Base-by-base conservation (phyloP, 2,888 invertebrate genomes). In the Tetranychus piercei region DNA sequence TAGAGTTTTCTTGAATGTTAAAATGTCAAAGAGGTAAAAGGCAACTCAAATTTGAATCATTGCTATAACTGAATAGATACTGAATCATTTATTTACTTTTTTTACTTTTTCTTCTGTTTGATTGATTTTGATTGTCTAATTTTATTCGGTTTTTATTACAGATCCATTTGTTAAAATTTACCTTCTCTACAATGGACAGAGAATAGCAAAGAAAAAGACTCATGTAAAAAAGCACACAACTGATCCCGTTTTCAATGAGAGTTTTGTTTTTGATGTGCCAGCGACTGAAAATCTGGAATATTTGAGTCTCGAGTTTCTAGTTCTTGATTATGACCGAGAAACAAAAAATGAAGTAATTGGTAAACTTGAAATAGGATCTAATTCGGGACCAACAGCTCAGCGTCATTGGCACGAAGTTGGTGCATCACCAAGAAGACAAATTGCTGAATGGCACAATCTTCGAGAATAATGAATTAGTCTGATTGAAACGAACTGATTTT, bases 281-380 rank as follows among this genome's bases (percentile, higher is more conserved):
- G 87, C 87, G 74, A 87, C 87, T 69, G 90, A 90, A 79, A 88
- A 89, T 18, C 87, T 93, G 78, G 89, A 88, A 80, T 89, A 89
- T 81, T 89, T 94, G 78, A 89, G 90, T 77, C 87, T 94, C 74
- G 92, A 94, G 82, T 89, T 94, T 82, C 86, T 92, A 78, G 87
- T 93, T 76, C 87, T 96, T 72, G 96, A 97, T 84, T 96, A 95
- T 94, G 96, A 97, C 84, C 87, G 96, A 78, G 94, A 97, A 81
- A 96, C 96, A 79, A 96, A 96, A 86, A 97, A 96, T 83, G 97
- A 97, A 88, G 93, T 96, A 79, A 95, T 97, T 82, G 97, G 97
- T 23, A 88, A 94, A 80, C 86, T 96, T 83, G 94, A 95, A 83
- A 86, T 97, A 79, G 96, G 96, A 72, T 78, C 81, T 20, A 90